Conservation (phyloP, 2,888 invertebrate genomes). For the Pimpla rufipes region DNA sequence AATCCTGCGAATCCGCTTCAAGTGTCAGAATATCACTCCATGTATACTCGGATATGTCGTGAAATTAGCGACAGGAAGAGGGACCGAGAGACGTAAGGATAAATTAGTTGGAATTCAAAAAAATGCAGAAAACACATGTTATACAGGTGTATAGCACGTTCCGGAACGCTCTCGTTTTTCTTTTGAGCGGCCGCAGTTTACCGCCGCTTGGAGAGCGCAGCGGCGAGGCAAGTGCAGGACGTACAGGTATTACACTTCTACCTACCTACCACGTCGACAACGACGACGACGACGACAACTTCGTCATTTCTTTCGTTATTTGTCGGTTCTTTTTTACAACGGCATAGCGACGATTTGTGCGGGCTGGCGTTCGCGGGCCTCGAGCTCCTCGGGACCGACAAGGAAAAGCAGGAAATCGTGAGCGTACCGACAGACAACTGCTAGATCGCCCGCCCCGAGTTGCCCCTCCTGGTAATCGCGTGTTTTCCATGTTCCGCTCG, state of each 20-base stretch:
- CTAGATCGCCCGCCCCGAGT: slow-evolving; percentile 37
- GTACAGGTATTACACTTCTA: slow-evolving; percentile 22
- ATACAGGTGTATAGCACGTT: slow-evolving; percentile 55
- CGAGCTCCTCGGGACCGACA: slow-evolving; percentile 54
- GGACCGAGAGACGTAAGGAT: slow-evolving; percentile 44
- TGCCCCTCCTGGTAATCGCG: slow-evolving; percentile 59
- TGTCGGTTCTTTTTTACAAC: slow-evolving; percentile 57
- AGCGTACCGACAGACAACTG: slow-evolving; percentile 51
- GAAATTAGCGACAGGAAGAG: slow-evolving; percentile 22
- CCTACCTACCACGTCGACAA: slow-evolving; percentile 56
- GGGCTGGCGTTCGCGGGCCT: slow-evolving; percentile 29
- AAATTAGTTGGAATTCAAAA: slow-evolving; percentile 61
- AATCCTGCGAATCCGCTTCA: background rate
- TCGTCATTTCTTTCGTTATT: slow-evolving; percentile 61
- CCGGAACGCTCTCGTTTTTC: slow-evolving; percentile 59
- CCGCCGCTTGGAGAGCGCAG: slow-evolving; percentile 34
- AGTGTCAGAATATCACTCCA: background rate
- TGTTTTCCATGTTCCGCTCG: slow-evolving; percentile 69
- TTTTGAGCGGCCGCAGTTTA: slow-evolving; percentile 38
- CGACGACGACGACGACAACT: slow-evolving; percentile 48
- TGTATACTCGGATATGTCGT: background rate
- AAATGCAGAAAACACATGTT: slow-evolving; percentile 61
- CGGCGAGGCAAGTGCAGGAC: slow-evolving; percentile 12
- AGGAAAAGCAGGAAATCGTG: slow-evolving; percentile 69
- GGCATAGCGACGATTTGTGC: slow-evolving; percentile 55